Evolutionary conservation across 2,797 vertebrate genomes (phyloP).

Genomic region (Phrynocephalus vlangalii): DNA sequence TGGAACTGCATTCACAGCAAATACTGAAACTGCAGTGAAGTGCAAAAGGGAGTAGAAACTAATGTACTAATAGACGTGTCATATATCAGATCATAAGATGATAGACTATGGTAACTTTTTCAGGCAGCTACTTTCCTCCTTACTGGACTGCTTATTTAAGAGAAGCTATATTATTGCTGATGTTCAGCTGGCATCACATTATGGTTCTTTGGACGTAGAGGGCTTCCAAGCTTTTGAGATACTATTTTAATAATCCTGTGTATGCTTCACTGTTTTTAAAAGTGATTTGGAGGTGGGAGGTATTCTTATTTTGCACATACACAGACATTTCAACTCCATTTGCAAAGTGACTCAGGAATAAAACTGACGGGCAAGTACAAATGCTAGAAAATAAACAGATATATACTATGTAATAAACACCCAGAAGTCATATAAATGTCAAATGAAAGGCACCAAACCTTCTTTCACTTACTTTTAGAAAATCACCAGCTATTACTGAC

Average conservation of each 20-base stretch:
- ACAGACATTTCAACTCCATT: background rate
- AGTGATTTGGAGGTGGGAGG: too few species aligned
- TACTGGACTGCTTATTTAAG: constrained; percentile 8
- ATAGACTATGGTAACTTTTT: background rate
- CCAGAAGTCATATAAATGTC: constrained; percentile 36
- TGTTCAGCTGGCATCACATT: background rate
- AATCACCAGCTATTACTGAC: constrained; percentile 81
- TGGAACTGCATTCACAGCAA: constrained; percentile 11
- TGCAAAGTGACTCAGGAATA: too few species aligned
- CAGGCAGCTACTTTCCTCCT: background rate
- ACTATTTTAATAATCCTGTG: background rate
- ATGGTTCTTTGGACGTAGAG: too few species aligned
- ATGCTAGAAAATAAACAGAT: background rate
- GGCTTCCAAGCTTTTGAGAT: background rate
- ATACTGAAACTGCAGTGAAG: constrained; percentile 27
- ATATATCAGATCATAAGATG: constrained; percentile 23
- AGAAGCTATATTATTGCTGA: constrained; percentile 37
- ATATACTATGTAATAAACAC: background rate
- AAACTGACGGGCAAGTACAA: too few species aligned
- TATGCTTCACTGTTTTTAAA: background rate
- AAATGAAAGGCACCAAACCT: constrained; percentile 10
- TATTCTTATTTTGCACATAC: too few species aligned
- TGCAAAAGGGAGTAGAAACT: constrained; percentile 16
- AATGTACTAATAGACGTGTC: constrained; percentile 6
- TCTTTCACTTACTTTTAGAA: constrained; percentile 79